These are phyloP conservation scores for Varanus salvator DNA, from an alignment of 2,113 vertebrate species.

Conservation along the genomic window DNA sequence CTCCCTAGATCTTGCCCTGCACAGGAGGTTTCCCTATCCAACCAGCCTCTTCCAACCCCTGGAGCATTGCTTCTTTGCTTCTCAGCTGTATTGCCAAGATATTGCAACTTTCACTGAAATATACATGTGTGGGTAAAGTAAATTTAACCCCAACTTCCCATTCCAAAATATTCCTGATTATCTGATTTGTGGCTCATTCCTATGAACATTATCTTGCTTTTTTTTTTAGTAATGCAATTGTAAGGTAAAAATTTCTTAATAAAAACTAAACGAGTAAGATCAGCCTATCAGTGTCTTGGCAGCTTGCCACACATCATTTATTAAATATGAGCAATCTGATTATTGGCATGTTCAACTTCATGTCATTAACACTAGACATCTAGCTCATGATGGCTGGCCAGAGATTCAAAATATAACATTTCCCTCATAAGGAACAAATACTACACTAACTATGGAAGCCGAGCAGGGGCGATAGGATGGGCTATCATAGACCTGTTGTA, in stretches of 20 bases:
- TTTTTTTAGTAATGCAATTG: background rate
- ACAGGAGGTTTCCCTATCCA: background rate
- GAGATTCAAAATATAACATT: background rate
- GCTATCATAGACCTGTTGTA: background rate
- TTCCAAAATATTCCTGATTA: background rate
- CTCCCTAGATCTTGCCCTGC: too few species aligned
- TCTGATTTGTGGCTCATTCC: background rate
- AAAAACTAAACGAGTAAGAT: background rate
- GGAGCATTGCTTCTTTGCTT: background rate
- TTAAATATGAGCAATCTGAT: background rate
- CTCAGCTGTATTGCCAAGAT: background rate
- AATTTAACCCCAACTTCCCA: background rate
- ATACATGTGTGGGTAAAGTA: background rate
- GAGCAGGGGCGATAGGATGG: background rate
- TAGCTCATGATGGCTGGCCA: background rate
- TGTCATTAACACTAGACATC: background rate
- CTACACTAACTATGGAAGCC: background rate
- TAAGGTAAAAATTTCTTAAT: background rate
- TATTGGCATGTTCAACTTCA: too few species aligned
- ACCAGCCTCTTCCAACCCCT: background rate
- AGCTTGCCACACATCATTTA: background rate
- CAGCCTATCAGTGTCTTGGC: background rate
- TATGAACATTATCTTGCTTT: background rate
- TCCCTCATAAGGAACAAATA: background rate
- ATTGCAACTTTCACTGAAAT: background rate